Base-by-base conservation (phyloP, 2,888 invertebrate genomes). In the Metacarcinus magister region DNA sequence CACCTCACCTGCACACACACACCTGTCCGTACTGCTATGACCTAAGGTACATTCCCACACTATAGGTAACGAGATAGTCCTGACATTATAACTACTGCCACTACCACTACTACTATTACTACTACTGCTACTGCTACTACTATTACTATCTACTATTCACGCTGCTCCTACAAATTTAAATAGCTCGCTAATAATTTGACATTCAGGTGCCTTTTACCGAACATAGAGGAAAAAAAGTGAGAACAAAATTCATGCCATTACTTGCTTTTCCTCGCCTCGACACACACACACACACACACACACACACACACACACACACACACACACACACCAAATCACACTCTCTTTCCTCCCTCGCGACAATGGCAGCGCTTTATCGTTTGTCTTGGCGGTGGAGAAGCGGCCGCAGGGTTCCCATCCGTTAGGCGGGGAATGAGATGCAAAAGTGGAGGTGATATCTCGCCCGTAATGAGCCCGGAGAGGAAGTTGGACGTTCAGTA, bases 91-190 rank as follows among this genome's bases (percentile, higher is more conserved):
- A 82, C 82, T 82, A 82, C 82, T 82, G 32, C 32, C 32, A 82
- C 82, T 82, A 82, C 87, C 39, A 87, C 39, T 87, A 87, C 87
- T 87, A 87, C 87, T 87, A 28, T 28, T 75, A 75, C 75, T 75
- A 75, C 75, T 75, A 75, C 75, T 67, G 5, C 67, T 67, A 67
- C 67, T 67, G 23, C 23, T 67, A 67, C 67, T 67, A 67, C 67
- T 67, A 19, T 19, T 67, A 19, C 67, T 67, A 67, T 0, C 67
- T 67, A 19, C 67, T 67, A 67, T n/a, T 67, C 23, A n/a, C 7
- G n/a, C n/a, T 54, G 54, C 13, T 54, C 54, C 39, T 54, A 19
- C 54, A 54, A 54, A 54, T 19, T 19, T 0, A 10, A 67, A 3
- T n/a, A n/a, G 4, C 4, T 67, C 4, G 16, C n/a, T 67, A n/a